These are phyloP conservation scores for Bombus sibiricus DNA, from an alignment of 1,140 invertebrate genomes.

Conservation along the genomic window DNA sequence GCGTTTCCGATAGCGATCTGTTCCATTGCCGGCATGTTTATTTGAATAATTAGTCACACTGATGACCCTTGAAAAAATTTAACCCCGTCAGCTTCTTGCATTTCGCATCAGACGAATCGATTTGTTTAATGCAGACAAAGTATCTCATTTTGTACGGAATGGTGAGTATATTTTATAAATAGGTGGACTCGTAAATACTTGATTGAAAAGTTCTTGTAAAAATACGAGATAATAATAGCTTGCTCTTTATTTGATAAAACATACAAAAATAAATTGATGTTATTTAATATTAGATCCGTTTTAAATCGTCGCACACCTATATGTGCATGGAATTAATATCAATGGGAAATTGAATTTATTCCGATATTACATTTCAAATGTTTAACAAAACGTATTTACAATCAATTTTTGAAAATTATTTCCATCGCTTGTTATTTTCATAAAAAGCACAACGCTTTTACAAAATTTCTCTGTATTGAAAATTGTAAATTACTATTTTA, in stretches of 20 bases:
- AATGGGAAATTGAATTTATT: background rate
- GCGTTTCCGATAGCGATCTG: constrained; percentile 50
- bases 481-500: too few relatives aligned
- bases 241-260: background rate
- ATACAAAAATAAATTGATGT: background rate
- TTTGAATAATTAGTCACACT: constrained; percentile 26
- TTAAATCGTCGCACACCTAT: background rate
- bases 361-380: background rate
- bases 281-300: too few relatives aligned
- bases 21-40: constrained; percentile 3
- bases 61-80: background rate
- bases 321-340: background rate
- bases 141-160: too few relatives aligned
- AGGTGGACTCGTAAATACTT: background rate
- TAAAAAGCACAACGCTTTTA: too few relatives aligned
- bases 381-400: too few relatives aligned
- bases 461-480: too few relatives aligned
- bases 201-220: background rate
- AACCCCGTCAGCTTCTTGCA: background rate
- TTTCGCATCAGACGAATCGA: background rate
- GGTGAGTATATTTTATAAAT: background rate
- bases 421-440: too few relatives aligned
- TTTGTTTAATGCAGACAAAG: background rate
- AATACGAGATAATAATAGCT: background rate
- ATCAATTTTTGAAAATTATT: too few relatives aligned